Conservation (phyloP, 1,140 invertebrate genomes). For the Asbolus verrucosus region DNA sequence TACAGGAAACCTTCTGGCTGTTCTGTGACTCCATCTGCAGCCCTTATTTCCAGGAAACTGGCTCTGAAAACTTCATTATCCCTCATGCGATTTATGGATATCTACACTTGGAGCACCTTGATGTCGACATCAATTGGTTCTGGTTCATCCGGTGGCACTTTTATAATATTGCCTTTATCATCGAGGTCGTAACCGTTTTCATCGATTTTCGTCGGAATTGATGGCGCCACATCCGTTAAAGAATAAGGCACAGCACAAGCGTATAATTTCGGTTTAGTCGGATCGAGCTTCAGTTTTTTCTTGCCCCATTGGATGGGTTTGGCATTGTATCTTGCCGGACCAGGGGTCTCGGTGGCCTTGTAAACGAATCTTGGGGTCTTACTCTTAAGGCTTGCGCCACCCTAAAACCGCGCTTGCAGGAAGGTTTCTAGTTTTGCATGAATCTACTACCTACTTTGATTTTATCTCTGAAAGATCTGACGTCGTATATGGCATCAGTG, state of each 20-base stretch:
- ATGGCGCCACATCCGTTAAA: conserved; percentile 49
- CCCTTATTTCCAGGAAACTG: conserved; percentile 37
- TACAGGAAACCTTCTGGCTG: conserved; percentile 1
- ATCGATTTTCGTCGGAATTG: conserved; percentile 55
- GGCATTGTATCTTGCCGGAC: conserved; percentile 48
- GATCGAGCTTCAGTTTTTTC: conserved; percentile 20
- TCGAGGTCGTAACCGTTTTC: conserved; percentile 58
- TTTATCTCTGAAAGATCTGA: not conserved
- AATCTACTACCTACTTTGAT: conserved; percentile 25
- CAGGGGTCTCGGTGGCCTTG: conserved; percentile 32
- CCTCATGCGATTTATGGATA: too few relatives aligned
- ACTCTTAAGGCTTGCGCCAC: conserved; percentile 52
- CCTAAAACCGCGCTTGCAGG: conserved; percentile 45
- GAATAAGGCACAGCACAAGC: conserved; percentile 53
- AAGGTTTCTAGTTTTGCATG: conserved; percentile 11
- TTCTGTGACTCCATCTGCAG: conserved; percentile 45
- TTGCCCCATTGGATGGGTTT: conserved; percentile 38
- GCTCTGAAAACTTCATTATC: not conserved
- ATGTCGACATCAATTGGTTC: conserved; percentile 1
- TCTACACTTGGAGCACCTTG: conserved; percentile 4
- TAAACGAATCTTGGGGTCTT: conserved; percentile 46
- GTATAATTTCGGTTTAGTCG: conserved; percentile 51
- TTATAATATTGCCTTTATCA: conserved; percentile 47
- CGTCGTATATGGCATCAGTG: conserved; percentile 44
- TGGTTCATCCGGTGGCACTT: conserved; percentile 48